Evolutionary conservation across 1,140 invertebrate genomes (phyloP).

Genomic region (Zaprionus kolodkinae): DNA sequence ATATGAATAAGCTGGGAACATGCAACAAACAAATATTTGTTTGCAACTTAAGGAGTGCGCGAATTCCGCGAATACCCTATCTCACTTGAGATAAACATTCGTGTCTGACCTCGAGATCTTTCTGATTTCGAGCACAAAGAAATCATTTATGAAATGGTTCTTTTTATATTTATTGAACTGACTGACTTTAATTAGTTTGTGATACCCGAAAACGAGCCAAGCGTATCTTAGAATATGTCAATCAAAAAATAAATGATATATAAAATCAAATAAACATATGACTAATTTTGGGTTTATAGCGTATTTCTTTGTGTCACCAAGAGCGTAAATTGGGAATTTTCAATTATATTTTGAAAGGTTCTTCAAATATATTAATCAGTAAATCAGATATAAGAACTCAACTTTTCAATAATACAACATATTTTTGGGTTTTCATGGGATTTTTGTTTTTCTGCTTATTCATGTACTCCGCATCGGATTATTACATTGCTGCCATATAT

Average conservation of each 20-base stretch:
- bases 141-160: conserved; percentile 1
- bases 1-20: conserved; percentile 14
- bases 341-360: no score
- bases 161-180: not conserved
- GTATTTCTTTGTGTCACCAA: no score
- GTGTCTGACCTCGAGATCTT: not conserved
- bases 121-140: conserved; percentile 3
- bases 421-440: not conserved
- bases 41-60: conserved; percentile 30
- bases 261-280: not conserved
- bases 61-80: conserved; percentile 26
- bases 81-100: conserved; percentile 6
- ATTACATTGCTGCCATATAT: no score
- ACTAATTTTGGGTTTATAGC: not conserved
- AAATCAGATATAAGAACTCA: no score
- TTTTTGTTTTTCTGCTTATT: no score
- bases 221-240: not conserved
- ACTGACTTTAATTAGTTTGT: not conserved
- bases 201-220: not conserved
- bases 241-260: not conserved
- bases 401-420: not conserved
- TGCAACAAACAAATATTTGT: conserved; percentile 51
- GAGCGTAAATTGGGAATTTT: no score
- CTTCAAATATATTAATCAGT: no score
- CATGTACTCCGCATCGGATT: no score